Evolutionary conservation across 92 coral and sea anemone species (phyloP), one percentile per base, ranked within the genome.

Genomic region (Virgularia gustaviana): DNA sequence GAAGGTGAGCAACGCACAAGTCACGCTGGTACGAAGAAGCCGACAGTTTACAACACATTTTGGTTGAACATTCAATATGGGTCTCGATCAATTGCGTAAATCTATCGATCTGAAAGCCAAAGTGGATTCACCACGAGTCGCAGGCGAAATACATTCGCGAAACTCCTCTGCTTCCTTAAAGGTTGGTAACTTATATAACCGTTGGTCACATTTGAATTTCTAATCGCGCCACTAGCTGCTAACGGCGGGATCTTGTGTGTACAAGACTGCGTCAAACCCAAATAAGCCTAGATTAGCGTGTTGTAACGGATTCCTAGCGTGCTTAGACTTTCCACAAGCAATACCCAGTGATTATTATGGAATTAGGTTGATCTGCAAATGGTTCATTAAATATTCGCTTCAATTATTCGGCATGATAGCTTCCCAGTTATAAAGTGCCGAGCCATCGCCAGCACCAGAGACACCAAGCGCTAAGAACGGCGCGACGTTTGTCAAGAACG

Each of bases 301-400:
- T n/a, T n/a, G n/a, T n/a, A n/a, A n/a, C n/a, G n/a, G n/a, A n/a
- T n/a, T n/a, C n/a, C n/a, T n/a, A n/a, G n/a, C n/a, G n/a, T n/a
- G n/a, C n/a, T n/a, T n/a, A n/a, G n/a, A n/a, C n/a, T n/a, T n/a
- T n/a, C n/a, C n/a, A n/a, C n/a, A n/a, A n/a, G n/a, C n/a, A n/a
- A n/a, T n/a, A n/a, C n/a, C n/a, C n/a, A n/a, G n/a, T 35, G n/a
- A 16, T 4, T 32, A 33, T 2, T 29, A 33, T 35, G 34, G 34
- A 13, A 60, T 1, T 15, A 60, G n/a, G n/a, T n/a, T n/a, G n/a
- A n/a, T n/a, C n/a, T n/a, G n/a, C n/a, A n/a, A n/a, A n/a, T n/a
- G n/a, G 22, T 47, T 66, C 13, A 66, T 66, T 44, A 66, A 66
- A 66, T 66, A 66, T 66, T 34, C 16, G 37, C n/a, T n/a, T n/a